A percentile compares a stretch with the other conserved stretches of the same genome.
These are phyloP conservation scores for Eleutherodactylus coqui DNA, from an alignment of 2,797 vertebrate species.

Conservation along the genomic window DNA sequence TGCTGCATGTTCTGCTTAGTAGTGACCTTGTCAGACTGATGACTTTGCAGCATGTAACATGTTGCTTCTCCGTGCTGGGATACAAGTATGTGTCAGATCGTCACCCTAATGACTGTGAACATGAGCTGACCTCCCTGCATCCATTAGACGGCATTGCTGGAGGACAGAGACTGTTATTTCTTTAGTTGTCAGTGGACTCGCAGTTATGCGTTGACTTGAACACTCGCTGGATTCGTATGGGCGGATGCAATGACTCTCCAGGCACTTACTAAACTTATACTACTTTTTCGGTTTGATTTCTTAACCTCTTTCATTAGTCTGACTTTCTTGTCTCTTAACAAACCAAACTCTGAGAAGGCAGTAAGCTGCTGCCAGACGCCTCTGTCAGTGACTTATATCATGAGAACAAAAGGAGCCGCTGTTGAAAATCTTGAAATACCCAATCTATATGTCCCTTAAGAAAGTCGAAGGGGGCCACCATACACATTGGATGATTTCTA, in stretches of 20 bases:
- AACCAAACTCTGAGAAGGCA: background rate
- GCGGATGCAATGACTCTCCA: background rate
- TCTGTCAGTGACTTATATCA: too few species aligned
- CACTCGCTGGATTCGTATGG: background rate
- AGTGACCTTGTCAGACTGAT: conserved; percentile 55
- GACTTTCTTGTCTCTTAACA: background rate
- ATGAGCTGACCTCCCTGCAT: conserved; percentile 42
- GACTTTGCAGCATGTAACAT: conserved; percentile 51
- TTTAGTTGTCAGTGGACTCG: background rate
- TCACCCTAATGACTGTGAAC: conserved; percentile 56
- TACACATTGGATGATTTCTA: too few species aligned
- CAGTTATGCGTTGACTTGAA: background rate
- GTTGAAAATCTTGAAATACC: too few species aligned
- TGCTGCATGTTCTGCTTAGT: conserved; percentile 12
- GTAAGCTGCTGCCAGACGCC: too few species aligned
- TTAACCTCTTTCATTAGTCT: background rate
- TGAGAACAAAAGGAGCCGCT: too few species aligned
- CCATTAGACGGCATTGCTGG: conserved; percentile 20
- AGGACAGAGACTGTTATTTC: conserved; percentile 35
- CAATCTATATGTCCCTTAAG: too few species aligned
- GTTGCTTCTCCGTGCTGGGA: conserved; percentile 34
- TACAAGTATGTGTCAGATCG: conserved; percentile 32
- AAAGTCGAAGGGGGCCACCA: too few species aligned
- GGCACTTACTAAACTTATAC: background rate
- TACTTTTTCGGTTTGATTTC: background rate